phyloP scores from a whole-genome alignment of 2,113 vertebrate genomes.

The Callithrix jacchus region DNA sequence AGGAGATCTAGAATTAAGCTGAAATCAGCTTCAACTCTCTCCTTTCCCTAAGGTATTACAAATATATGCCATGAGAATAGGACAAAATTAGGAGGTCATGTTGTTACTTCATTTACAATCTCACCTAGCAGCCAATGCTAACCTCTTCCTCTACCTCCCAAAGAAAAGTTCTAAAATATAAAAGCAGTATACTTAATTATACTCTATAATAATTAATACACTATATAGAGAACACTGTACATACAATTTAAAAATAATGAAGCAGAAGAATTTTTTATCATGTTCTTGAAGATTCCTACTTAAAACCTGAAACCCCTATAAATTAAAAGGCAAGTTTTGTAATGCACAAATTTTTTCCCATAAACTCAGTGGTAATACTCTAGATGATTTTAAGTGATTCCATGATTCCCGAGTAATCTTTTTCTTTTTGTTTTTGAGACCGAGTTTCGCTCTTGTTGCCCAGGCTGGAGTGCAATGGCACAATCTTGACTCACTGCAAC shows the following conservation, averaged over 20 bases:
- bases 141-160: rapidly evolving
- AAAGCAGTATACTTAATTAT: neutral
- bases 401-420: neutral
- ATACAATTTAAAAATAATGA: neutral
- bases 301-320: neutral
- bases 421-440: too few relatives aligned
- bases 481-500: too few relatives aligned
- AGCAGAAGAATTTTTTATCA: neutral
- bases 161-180: neutral
- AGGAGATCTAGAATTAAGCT: slow-evolving; percentile 31
- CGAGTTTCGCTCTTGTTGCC: too few relatives aligned
- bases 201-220: neutral
- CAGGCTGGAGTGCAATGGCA: too few relatives aligned
- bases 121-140: neutral
- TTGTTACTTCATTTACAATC: neutral
- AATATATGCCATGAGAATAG: neutral
- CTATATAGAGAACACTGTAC: neutral
- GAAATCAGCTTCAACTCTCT: neutral
- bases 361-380: neutral
- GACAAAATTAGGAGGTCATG: neutral
- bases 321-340: neutral
- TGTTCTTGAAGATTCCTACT: neutral
- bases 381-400: neutral
- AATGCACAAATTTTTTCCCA: neutral
- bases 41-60: neutral